phyloP scores from a whole-genome alignment of 2,797 vertebrate genomes.

The Pseudocheirus occidentalis region DNA sequence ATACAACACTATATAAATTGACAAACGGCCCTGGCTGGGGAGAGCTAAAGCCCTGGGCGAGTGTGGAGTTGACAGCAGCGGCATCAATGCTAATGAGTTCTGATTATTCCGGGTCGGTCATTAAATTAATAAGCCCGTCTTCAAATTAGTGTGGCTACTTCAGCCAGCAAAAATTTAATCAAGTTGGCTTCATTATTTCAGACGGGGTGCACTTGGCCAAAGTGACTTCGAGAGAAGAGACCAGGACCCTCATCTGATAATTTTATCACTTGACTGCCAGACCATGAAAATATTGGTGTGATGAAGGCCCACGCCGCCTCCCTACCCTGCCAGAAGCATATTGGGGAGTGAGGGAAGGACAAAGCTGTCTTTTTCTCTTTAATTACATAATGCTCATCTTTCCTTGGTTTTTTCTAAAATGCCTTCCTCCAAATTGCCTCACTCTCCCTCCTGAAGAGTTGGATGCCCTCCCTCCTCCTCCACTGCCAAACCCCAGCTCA shows the following conservation, averaged over 20 bases:
- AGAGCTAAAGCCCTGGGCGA: constrained; percentile 89
- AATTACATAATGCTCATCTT: constrained; percentile 67
- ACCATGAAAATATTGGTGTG: constrained; percentile 85
- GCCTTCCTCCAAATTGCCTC: not conserved
- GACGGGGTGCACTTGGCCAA: constrained; percentile 82
- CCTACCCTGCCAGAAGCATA: constrained; percentile 72
- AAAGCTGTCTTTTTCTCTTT: constrained; percentile 36
- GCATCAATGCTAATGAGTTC: constrained; percentile 97
- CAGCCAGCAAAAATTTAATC: constrained; percentile 86
- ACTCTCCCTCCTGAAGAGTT: not conserved
- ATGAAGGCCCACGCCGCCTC: constrained; percentile 76
- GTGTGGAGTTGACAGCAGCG: constrained; percentile 86
- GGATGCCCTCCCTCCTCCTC: constrained; percentile 29
- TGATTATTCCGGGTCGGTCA: constrained; percentile 96
- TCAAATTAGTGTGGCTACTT: constrained; percentile 90
- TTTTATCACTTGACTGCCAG: constrained; percentile 85
- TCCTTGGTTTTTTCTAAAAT: not conserved
- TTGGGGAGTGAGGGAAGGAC: not conserved
- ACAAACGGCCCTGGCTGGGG: not conserved
- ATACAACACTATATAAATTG: constrained; percentile 51
- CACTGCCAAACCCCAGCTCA: constrained; percentile 48
- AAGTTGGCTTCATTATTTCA: constrained; percentile 87
- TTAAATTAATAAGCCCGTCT: constrained; percentile 99
- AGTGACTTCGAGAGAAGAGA: constrained; percentile 80
- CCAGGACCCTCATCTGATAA: constrained; percentile 81